Base-by-base conservation (phyloP, 2,113 vertebrate genomes). In the Heterocephalus glaber region DNA sequence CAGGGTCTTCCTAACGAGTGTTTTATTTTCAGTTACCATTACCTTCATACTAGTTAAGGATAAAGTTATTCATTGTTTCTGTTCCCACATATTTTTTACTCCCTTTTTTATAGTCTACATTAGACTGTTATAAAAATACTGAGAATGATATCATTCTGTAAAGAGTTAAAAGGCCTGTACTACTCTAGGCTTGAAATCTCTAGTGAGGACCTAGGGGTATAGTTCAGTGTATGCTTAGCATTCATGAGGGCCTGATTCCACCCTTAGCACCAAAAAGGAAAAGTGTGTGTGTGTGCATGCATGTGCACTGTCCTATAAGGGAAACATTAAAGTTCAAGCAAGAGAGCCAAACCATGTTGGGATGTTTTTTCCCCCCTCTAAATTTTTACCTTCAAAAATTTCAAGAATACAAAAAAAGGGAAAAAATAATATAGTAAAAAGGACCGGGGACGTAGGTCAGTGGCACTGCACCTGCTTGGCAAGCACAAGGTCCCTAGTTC, bases 21-120 rank as follows among this genome's bases (percentile, higher is more conserved):
- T 38, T 84, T 70, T 85, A 12, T 58, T 83, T 76, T 82, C 81
- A 52, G 41, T 95, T 87, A 58, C 58, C 86, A 63, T 85, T 70
- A 56, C 19, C 49, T 81, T 49, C 38, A 28, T 86, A 38, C 33
- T n/a, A 94, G 30, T 93, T 96, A 76, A 86, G 11, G 81, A 86
- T 81, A n/a, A 80, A 89, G 41, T 60, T 63, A 92, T 30, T 85
- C 47, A 70, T 65, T 96, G 5, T 41, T 88, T 83, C 58, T 63
- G 41, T 54, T 44, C 61, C 33, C 44, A 83, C 58, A n/a, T n/a
- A n/a, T 22, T 93, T 81, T 84, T 83, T 89, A 82, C 14, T 82
- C 35, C 60, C 58, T 76, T 33, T 3, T 60, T 13, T 66, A 38
- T 49, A 76, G 60, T 65, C 58, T 77, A 28, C 38, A 56, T 13